Percentiles rank a stretch among this genome's conserved stretches.
These are phyloP conservation scores for Lepidochrysops patricia DNA, from an alignment of 2,888 invertebrate genomes.

Conservation along the genomic window DNA sequence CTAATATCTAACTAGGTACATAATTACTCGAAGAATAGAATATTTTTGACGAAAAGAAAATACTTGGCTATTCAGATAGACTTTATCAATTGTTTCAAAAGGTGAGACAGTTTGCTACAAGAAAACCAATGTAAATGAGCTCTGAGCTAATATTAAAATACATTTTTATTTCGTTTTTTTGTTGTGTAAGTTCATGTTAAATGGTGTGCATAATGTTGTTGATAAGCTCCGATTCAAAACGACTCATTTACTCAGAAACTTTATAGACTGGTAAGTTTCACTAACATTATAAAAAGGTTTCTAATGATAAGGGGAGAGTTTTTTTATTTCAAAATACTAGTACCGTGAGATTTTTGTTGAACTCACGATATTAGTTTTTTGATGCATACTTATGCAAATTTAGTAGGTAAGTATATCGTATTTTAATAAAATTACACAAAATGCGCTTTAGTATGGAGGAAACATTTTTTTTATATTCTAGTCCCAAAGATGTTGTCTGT, in stretches of 20 bases:
- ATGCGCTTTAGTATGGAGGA: no score
- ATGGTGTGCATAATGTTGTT: conserved; percentile 2
- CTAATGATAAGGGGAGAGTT: not conserved
- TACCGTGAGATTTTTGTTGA: not conserved
- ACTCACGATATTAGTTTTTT: no score
- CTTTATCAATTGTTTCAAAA: not conserved
- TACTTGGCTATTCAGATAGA: no score
- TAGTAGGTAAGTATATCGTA: no score
- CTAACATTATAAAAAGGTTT: not conserved
- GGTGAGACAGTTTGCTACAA: not conserved
- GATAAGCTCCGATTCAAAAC: conserved; percentile 1
- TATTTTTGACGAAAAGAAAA: no score
- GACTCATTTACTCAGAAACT: not conserved
- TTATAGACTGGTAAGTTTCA: not conserved
- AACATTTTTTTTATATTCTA: no score
- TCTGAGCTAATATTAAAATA: not conserved
- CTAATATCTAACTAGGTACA: no score
- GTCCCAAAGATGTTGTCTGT: no score
- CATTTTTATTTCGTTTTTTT: not conserved
- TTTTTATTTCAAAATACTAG: not conserved
- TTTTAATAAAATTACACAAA: no score
- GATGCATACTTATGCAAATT: no score
- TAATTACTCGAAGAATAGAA: no score
- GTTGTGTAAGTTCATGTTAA: conserved; percentile 1
- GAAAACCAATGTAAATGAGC: not conserved